phyloP scores from a whole-genome alignment of 2,888 invertebrate species.

The Meiosimyza decipiens region DNA sequence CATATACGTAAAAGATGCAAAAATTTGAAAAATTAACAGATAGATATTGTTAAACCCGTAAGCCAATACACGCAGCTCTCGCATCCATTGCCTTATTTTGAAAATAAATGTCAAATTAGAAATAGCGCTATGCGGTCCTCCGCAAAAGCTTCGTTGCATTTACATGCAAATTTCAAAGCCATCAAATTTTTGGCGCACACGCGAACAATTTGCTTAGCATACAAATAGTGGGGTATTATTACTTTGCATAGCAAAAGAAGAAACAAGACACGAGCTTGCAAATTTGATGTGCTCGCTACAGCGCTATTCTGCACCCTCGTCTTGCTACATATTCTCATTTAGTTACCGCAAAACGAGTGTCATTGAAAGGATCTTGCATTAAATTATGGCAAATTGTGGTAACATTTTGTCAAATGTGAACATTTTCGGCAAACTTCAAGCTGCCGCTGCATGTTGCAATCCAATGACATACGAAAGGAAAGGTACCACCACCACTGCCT shows the following conservation, averaged over 20 bases:
- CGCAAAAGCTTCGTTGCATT: background rate
- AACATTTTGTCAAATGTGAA: conserved; percentile 27
- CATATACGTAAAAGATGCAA: no score
- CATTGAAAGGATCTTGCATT: conserved; percentile 35
- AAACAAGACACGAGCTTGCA: background rate
- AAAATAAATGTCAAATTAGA: conserved; percentile 4
- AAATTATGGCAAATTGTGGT: conserved; percentile 44
- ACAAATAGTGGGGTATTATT: no score
- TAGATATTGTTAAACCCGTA: no score
- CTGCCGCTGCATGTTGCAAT: background rate
- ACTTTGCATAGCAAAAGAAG: no score
- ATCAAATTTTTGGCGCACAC: background rate
- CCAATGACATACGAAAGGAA: background rate
- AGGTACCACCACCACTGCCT: background rate
- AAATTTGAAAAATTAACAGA: no score
- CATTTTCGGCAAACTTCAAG: background rate
- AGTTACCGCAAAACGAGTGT: conserved; percentile 25
- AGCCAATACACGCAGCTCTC: no score
- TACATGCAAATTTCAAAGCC: conserved; percentile 5
- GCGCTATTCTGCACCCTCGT: background rate
- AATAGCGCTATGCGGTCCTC: background rate
- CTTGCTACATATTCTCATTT: background rate
- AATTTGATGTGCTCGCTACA: background rate
- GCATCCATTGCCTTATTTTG: background rate
- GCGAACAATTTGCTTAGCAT: conserved; percentile 1